A percentile compares a stretch with the other conserved stretches of the same genome.
Conservation (phyloP, 2,888 invertebrate genomes). For the Chironomus tentans region DNA sequence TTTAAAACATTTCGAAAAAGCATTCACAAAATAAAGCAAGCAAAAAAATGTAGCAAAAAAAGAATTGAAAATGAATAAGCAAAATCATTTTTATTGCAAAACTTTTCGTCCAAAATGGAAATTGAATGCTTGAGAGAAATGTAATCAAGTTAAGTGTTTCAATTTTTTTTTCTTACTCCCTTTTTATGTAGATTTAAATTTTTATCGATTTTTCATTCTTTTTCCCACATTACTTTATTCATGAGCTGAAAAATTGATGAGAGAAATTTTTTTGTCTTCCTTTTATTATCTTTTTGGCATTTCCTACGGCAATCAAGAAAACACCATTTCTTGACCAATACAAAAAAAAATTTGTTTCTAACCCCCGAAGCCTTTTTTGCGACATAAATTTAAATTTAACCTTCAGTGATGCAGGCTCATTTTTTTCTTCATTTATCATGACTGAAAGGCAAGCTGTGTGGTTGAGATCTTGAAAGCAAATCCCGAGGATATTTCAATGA, state of each 20-base stretch:
- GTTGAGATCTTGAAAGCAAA: too few species aligned
- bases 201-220: conserved; percentile 1
- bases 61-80: background rate
- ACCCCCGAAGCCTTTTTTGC: too few species aligned
- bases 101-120: background rate
- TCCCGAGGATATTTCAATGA: too few species aligned
- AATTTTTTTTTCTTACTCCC: background rate
- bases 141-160: conserved; percentile 22
- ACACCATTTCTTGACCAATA: too few species aligned
- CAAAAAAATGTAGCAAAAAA: background rate
- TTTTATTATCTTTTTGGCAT: too few species aligned
- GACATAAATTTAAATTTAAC: background rate
- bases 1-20: too few species aligned
- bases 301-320: too few species aligned
- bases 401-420: background rate
- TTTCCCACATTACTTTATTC: background rate
- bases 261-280: background rate
- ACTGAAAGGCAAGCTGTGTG: too few species aligned
- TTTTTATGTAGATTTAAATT: background rate
- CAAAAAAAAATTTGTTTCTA: too few species aligned
- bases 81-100: background rate
- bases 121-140: background rate
- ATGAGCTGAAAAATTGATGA: background rate
- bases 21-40: too few species aligned
- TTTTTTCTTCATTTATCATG: too few species aligned